Evolutionary conservation across 1,140 invertebrate genomes (phyloP).

Genomic region (Thaumatotibia leucotreta): DNA sequence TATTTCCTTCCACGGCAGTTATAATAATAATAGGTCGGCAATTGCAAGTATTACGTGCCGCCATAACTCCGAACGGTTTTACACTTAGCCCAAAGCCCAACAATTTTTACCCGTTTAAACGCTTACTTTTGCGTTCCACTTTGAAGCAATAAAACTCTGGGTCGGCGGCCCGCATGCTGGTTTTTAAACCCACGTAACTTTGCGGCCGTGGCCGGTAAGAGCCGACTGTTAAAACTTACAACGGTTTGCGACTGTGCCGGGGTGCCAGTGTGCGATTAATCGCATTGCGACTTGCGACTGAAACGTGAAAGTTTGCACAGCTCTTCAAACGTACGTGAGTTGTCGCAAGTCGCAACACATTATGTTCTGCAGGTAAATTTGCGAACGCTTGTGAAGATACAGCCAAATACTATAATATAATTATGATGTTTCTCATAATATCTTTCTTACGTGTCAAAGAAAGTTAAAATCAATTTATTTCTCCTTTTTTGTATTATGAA

Average conservation of each 20-base stretch:
- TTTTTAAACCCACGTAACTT: conserved; percentile 25
- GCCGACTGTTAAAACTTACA: conserved; percentile 33
- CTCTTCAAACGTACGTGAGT: background rate
- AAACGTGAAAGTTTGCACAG: background rate
- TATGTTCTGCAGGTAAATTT: background rate
- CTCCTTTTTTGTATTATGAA: no score
- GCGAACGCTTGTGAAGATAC: background rate
- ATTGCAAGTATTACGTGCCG: background rate
- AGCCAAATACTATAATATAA: background rate
- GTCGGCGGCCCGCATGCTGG: conserved; percentile 21
- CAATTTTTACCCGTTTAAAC: conserved; percentile 14
- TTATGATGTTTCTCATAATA: no score
- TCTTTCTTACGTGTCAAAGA: no score
- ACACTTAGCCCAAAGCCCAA: background rate
- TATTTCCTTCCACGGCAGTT: no score
- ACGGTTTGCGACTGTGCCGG: conserved; percentile 2
- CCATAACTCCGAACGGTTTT: background rate
- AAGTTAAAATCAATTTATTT: no score
- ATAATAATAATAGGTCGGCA: background rate
- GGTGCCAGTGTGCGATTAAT: conserved; percentile 14
- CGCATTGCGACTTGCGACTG: background rate
- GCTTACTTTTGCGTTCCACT: conserved; percentile 15
- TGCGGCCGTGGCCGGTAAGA: conserved; percentile 21
- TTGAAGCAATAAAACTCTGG: conserved; percentile 24
- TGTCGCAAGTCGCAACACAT: background rate